A percentile compares a stretch with the other conserved stretches of the same genome.
Evolutionary conservation across 2,888 invertebrate species (phyloP).

Genomic region (Caradrina kadenii): DNA sequence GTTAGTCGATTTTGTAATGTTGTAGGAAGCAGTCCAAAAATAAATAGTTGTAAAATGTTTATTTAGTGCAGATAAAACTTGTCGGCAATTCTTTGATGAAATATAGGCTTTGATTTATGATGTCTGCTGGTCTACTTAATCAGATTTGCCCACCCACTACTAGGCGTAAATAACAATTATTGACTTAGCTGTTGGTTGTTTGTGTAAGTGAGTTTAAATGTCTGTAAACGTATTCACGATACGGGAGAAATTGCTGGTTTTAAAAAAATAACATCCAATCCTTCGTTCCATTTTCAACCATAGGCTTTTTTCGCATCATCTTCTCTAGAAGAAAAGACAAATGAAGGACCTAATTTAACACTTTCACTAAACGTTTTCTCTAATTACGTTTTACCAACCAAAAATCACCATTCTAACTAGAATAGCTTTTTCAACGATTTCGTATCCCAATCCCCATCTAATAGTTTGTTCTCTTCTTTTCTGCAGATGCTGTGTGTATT

Average conservation of each 20-base stretch:
- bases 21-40: slow-evolving; percentile 23
- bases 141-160: no score
- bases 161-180: no score
- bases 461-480: slow-evolving; percentile 34
- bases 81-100: not conserved
- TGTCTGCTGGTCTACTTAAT: not conserved
- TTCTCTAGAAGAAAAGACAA: slow-evolving; percentile 2
- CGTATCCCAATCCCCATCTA: not conserved
- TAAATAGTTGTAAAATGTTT: not conserved
- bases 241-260: no score
- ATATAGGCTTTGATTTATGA: slow-evolving; percentile 5
- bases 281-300: no score
- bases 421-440: not conserved
- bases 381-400: no score
- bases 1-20: slow-evolving; percentile 34
- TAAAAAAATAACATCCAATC: no score
- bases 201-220: no score
- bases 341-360: not conserved
- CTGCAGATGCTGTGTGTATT: slow-evolving; percentile 82
- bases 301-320: not conserved
- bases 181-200: no score
- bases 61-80: not conserved
- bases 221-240: no score
- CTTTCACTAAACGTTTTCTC: no score
- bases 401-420: no score